Evolutionary conservation across 2,113 vertebrate species (phyloP), one percentile per base, ranked within the genome.

Genomic region (Hippocampus zosterae): DNA sequence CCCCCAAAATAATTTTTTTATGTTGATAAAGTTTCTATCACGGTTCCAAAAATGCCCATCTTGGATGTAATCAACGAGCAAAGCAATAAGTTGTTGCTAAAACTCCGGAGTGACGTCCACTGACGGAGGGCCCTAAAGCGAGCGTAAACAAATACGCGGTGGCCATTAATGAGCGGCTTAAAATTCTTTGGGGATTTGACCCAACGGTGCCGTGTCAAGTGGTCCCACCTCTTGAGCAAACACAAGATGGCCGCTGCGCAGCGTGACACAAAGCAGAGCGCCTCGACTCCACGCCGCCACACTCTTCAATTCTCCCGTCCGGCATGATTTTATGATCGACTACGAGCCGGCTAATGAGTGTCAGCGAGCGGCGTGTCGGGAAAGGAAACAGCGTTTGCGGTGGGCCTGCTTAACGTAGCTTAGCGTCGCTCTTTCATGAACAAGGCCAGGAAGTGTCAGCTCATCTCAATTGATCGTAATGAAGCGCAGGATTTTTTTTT

Each of bases 361-460:
- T 81, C 88, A 89, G 85, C 84, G 86, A 72, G 19, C 87, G 29
- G 87, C 86, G 89, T 90, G 70, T 82, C 40, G 65, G 79, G 86
- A 90, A 85, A 84, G 79, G 86, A 88, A 87, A 78, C 87, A 90
- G 69, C 76, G 75, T 74, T 77, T 9, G 69, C 65, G 67, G 77
- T 72, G 46, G 68, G 76, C 81, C 81, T 85, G 82, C 69, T 84
- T 67, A 76, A 80, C 71, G 69, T 82, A 82, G 69, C 71, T 84
- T 76, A 81, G 50, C 68, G 55, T 70, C 72, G 66, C 53, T 33
- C 72, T 88, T 88, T 85, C 84, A 85, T 81, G 74, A 81, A 81
- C 48, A n/a, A 41, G 19, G 88, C 81, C 81, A 88, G 88, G 86
- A 90, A 89, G 84, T 84, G 63, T 76, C 73, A 72, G 79, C 81